Evolutionary conservation across 1,140 invertebrate species (phyloP).

Genomic region (Drosophila setifemur): DNA sequence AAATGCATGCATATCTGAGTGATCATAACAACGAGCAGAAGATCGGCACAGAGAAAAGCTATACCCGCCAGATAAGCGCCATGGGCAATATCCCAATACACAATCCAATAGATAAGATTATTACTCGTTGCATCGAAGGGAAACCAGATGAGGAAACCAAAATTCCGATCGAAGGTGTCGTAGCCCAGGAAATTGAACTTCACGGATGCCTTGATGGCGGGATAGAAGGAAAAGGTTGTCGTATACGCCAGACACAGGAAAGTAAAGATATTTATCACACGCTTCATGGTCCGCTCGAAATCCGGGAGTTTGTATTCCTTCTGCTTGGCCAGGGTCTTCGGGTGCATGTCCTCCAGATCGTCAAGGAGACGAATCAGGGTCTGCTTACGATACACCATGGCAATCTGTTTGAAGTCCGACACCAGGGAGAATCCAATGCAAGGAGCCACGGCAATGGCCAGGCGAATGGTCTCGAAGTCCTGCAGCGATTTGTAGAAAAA

Average conservation of each 20-base stretch:
- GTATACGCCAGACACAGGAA: constrained; percentile 69
- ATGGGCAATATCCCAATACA: constrained; percentile 69
- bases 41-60: constrained; percentile 72
- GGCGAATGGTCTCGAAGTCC: constrained; percentile 54
- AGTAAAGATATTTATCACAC: constrained; percentile 63
- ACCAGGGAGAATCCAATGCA: constrained; percentile 77
- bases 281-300: constrained; percentile 61
- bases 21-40: constrained; percentile 67
- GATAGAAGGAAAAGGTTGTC: constrained; percentile 65
- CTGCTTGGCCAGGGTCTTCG: constrained; percentile 42
- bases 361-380: constrained; percentile 48
- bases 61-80: constrained; percentile 73
- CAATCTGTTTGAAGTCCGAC: constrained; percentile 66
- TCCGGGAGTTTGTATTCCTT: constrained; percentile 38
- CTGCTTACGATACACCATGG: constrained; percentile 38
- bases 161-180: constrained; percentile 63
- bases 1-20: constrained; percentile 80
- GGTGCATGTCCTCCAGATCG: constrained; percentile 70
- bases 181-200: constrained; percentile 63
- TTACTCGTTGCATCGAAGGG: constrained; percentile 58
- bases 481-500: constrained; percentile 65
- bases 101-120: constrained; percentile 64
- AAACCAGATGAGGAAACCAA: constrained; percentile 77
- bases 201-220: constrained; percentile 59
- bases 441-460: constrained; percentile 73